These are phyloP conservation scores for Agraylea sexmaculata DNA, from an alignment of 1,140 invertebrate species.

Conservation along the genomic window DNA sequence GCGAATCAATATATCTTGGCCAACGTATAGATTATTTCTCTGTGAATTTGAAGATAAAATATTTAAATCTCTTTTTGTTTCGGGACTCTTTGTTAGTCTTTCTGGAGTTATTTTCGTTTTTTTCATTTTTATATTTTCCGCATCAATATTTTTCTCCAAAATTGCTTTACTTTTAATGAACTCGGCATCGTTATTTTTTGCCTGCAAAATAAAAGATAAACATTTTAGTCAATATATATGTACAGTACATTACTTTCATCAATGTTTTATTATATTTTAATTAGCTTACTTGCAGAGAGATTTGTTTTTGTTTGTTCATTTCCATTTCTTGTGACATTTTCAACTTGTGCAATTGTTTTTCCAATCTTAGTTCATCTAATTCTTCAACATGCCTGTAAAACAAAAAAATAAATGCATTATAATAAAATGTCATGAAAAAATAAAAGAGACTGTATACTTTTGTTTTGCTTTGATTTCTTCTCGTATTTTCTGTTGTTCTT, in stretches of 20 bases:
- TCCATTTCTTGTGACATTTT: constrained; percentile 37
- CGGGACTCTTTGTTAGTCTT: constrained; percentile 17
- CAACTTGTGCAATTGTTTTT: constrained; percentile 41
- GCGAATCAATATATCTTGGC: constrained; percentile 12
- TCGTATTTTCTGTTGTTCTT: too few relatives aligned
- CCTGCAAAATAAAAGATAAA: too few relatives aligned
- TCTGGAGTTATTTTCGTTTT: constrained; percentile 16
- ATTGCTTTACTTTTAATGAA: constrained; percentile 6
- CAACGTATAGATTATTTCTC: constrained; percentile 18
- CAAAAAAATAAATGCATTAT: too few relatives aligned
- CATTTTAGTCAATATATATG: constrained; percentile 4
- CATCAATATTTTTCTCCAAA: background rate
- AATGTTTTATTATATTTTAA: background rate
- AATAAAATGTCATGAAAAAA: too few relatives aligned
- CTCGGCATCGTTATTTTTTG: constrained; percentile 20
- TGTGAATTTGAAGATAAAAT: constrained; percentile 16
- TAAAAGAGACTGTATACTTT: background rate
- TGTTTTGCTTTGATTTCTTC: too few relatives aligned
- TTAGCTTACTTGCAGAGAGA: constrained; percentile 15
- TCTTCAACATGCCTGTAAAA: constrained; percentile 35
- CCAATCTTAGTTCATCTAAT: constrained; percentile 40
- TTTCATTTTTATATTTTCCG: constrained; percentile 23
- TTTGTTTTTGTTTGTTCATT: constrained; percentile 23
- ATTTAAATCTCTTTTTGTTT: constrained; percentile 14
- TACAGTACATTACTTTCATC: constrained; percentile 1